phyloP scores from a whole-genome alignment of 2,888 invertebrate species.

The Macroteleia sp. region DNA sequence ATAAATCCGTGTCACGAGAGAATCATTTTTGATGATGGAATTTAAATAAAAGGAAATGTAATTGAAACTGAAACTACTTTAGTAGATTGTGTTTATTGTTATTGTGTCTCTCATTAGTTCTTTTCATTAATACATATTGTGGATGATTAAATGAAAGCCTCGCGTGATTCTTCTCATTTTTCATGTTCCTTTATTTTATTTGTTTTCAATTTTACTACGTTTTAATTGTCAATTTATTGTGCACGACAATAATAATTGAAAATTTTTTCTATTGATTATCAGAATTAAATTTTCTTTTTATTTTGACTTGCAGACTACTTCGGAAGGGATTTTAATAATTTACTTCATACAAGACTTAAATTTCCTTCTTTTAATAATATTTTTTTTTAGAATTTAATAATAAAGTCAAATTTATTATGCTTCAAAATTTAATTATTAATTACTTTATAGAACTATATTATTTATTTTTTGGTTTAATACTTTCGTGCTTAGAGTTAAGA shows the following conservation, averaged over 20 bases:
- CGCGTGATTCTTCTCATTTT: slow-evolving; percentile 57
- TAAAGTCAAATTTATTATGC: too few relatives aligned
- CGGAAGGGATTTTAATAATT: slow-evolving; percentile 43
- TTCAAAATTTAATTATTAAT: too few relatives aligned
- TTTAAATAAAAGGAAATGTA: slow-evolving; percentile 84
- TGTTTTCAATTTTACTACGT: slow-evolving; percentile 21
- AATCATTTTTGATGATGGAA: slow-evolving; percentile 82
- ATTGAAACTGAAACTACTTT: slow-evolving; percentile 82
- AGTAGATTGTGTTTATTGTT: slow-evolving; percentile 78
- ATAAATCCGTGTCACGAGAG: slow-evolving; percentile 82
- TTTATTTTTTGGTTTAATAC: too few relatives aligned
- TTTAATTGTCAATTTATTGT: slow-evolving; percentile 48
- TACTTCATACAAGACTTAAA: too few relatives aligned
- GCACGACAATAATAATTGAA: slow-evolving; percentile 38
- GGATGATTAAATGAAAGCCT: slow-evolving; percentile 40
- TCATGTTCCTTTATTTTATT: slow-evolving; percentile 42
- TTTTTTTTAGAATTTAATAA: too few relatives aligned
- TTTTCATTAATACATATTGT: slow-evolving; percentile 35
- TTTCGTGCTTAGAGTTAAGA: too few relatives aligned
- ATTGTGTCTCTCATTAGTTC: slow-evolving; percentile 66
- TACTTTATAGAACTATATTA: slow-evolving; percentile 7
- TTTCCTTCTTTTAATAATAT: too few relatives aligned
- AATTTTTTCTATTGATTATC: slow-evolving; percentile 10
- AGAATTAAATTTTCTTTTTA: slow-evolving; percentile 32
- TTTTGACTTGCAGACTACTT: slow-evolving; percentile 46